phyloP scores from a whole-genome alignment of 2,113 vertebrate species.

The Crotalus helleri region DNA sequence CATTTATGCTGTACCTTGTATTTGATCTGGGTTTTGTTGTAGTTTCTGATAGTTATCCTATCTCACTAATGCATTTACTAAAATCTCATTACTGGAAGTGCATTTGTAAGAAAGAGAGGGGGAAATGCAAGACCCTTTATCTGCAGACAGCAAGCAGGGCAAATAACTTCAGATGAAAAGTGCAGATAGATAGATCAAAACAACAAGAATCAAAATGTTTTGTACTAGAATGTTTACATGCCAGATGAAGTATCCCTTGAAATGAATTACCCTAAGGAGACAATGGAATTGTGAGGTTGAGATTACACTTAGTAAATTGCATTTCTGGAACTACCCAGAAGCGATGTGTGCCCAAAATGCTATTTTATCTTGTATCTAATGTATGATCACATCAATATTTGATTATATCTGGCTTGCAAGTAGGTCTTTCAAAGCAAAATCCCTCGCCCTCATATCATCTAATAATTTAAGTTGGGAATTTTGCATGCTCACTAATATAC shows the following conservation, averaged over 20 bases:
- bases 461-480: background rate
- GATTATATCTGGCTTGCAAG: background rate
- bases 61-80: constrained; percentile 34
- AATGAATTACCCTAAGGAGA: background rate
- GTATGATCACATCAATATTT: background rate
- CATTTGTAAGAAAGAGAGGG: background rate
- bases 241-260: background rate
- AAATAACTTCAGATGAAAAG: background rate
- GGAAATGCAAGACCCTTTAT: rapidly evolving
- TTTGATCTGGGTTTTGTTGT: constrained; percentile 42
- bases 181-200: background rate
- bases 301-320: background rate
- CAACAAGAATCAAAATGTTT: background rate
- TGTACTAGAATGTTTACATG: background rate
- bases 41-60: constrained; percentile 34
- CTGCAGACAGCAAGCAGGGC: constrained; percentile 20
- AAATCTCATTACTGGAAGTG: constrained; percentile 20
- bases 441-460: background rate
- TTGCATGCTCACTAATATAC: background rate
- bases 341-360: background rate
- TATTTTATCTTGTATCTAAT: background rate
- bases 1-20: constrained; percentile 41
- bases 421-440: background rate
- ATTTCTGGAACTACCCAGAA: background rate
- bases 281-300: background rate